Base-by-base conservation (phyloP, 2,113 vertebrate genomes). In the Microcebus griseorufus region DNA sequence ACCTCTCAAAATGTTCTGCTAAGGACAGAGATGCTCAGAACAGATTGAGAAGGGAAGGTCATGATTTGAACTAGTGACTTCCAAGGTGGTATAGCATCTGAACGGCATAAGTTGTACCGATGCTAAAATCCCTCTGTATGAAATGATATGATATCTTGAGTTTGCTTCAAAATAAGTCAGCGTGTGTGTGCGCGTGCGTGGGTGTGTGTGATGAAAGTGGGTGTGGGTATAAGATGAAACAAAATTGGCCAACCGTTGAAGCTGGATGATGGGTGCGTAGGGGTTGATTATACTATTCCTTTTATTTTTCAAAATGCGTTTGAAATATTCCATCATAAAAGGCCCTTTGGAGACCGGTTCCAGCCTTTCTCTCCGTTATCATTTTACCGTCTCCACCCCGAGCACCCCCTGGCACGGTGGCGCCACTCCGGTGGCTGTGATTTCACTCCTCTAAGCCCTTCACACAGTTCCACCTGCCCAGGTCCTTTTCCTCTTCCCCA, bases 391-490 rank as follows among this genome's bases (percentile, higher is more conserved):
- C 75, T 48, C 23, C 62, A 64, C 60, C 67, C 70, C 29, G 34
- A 58, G 92, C 64, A 78, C 72, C 64, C 88, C 91, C 72, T 73
- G 78, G 86, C 58, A 37, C 9, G 53, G 23, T 89, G 95, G 60
- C 86, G 39, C 88, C 58, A 82, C n/a, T 27, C 78, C 39, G 53
- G 60, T 34, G 70, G 29, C 73, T 88, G 83, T 84, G 84, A 94
- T 73, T 73, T 96, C 90, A 96, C 72, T 78, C 60, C 78, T 79
- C 79, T 29, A 20, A 39, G 60, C 78, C 78, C 89, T 90, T 91
- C 67, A 88, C 45, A 78, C 72, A 90, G 88, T 13, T 70, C 72
- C 88, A 72, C 88, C 65, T 96, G 90, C 89, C 70, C 37, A 65
- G 14, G 37, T 48, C 37, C 34, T 91, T 42, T 72, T 32, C 69